These are phyloP conservation scores for Charina bottae DNA, from an alignment of 2,113 vertebrate genomes.

Conservation along the genomic window DNA sequence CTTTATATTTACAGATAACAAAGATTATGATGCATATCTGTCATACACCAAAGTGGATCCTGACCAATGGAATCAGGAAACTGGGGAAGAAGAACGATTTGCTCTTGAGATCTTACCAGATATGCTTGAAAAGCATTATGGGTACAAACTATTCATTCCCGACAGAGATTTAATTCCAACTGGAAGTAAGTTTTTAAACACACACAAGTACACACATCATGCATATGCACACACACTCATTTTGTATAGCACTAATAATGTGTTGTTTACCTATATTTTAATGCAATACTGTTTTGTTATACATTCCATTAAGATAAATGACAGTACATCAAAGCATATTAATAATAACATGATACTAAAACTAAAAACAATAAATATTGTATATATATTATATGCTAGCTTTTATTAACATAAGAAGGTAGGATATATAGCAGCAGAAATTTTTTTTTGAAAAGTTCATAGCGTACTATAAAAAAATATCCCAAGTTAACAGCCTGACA, in stretches of 20 bases:
- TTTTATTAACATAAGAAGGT: background rate
- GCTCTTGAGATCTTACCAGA: slow-evolving; percentile 97
- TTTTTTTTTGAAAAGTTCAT: background rate
- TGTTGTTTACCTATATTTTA: background rate
- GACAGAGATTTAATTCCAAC: slow-evolving; percentile 98
- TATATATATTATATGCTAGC: background rate
- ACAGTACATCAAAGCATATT: background rate
- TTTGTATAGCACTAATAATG: background rate
- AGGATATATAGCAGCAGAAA: background rate
- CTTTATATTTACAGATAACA: slow-evolving; percentile 84
- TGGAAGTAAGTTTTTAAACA: slow-evolving; percentile 86
- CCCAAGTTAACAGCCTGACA: background rate
- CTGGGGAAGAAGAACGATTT: slow-evolving; percentile 95
- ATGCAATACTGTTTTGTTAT: background rate
- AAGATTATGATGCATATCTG: slow-evolving; percentile 98
- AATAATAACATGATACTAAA: background rate
- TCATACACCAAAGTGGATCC: slow-evolving; percentile 99
- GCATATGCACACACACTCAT: background rate
- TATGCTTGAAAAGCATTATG: slow-evolving; percentile 98
- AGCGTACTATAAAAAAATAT: background rate
- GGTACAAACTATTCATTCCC: slow-evolving; percentile 98
- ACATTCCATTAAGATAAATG: background rate
- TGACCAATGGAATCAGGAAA: slow-evolving; percentile 98
- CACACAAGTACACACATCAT: background rate
- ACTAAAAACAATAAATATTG: background rate